Evolutionary conservation across 2,113 vertebrate genomes (phyloP).

Genomic region (Catagonus wagneri): DNA sequence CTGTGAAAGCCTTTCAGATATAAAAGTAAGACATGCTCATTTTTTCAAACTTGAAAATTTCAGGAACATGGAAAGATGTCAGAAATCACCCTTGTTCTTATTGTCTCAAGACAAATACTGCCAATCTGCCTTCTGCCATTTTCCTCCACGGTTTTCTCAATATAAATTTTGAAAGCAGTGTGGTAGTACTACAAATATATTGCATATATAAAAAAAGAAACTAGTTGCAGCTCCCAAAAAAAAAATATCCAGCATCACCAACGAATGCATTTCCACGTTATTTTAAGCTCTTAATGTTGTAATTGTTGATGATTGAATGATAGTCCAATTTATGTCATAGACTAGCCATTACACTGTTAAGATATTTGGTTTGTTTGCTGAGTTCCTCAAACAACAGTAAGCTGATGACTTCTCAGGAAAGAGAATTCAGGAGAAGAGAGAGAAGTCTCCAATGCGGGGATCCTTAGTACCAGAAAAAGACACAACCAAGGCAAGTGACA

Average conservation of each 20-base stretch:
- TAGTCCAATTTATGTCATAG: neutral
- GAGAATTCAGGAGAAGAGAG: neutral
- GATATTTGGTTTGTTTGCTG: neutral
- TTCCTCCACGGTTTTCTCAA: neutral
- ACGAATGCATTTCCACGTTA: neutral
- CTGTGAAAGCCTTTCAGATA: neutral
- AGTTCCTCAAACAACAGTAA: neutral
- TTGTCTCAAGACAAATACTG: neutral
- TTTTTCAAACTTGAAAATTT: constrained; percentile 41
- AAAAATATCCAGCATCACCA: neutral
- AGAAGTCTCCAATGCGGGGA: neutral
- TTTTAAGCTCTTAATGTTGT: neutral
- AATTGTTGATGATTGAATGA: neutral
- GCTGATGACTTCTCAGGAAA: constrained; percentile 22
- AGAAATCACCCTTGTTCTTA: neutral
- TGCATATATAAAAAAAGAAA: neutral
- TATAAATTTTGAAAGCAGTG: neutral
- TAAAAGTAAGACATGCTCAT: neutral
- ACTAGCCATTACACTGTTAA: neutral
- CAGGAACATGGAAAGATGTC: constrained; percentile 17
- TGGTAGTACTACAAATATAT: neutral
- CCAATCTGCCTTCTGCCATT: neutral
- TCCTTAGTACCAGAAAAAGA: neutral
- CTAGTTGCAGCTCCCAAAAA: neutral
- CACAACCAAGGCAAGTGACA: neutral